Evolutionary conservation across 2,888 invertebrate genomes (phyloP).

Genomic region (Chrysodeixis includens): DNA sequence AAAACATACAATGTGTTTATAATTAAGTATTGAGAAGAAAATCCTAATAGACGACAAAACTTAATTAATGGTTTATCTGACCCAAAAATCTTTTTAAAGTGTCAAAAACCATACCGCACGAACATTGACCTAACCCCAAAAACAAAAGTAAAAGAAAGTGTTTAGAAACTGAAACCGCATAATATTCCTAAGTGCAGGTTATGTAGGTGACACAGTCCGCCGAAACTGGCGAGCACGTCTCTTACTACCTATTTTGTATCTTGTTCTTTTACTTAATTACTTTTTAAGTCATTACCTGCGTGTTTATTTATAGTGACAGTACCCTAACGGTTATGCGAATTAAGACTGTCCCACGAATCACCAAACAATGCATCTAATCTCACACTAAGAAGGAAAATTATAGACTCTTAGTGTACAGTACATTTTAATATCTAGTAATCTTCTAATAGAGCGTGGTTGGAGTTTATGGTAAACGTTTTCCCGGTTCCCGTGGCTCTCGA

Average conservation of each 20-base stretch:
- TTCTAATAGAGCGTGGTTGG: conserved; percentile 40
- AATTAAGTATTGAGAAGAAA: not conserved
- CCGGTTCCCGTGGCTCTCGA: conserved; percentile 15
- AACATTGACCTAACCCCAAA: conserved; percentile 37
- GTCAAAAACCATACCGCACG: conserved; percentile 25
- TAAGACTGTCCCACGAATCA: conserved; percentile 67
- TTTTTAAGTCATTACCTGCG: conserved; percentile 15
- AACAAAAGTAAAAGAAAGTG: conserved; percentile 47
- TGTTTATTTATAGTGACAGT: conserved; percentile 49
- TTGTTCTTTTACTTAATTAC: conserved; percentile 33
- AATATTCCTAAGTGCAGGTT: conserved; percentile 13
- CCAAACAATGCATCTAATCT: conserved; percentile 69
- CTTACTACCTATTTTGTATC: too few relatives aligned
- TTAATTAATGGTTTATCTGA: conserved; percentile 1
- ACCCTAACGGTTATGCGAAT: conserved; percentile 65
- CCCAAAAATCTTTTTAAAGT: not conserved
- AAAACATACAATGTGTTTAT: too few relatives aligned
- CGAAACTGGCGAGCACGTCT: conserved; percentile 28
- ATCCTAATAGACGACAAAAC: not conserved
- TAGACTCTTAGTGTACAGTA: conserved; percentile 57
- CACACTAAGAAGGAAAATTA: conserved; percentile 57
- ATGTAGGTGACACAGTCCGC: conserved; percentile 47
- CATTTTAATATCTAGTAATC: conserved; percentile 58
- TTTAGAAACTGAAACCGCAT: conserved; percentile 48
- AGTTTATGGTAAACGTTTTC: conserved; percentile 22